Conservation (phyloP, 1,140 invertebrate species). For the Nephotettix cincticeps region DNA sequence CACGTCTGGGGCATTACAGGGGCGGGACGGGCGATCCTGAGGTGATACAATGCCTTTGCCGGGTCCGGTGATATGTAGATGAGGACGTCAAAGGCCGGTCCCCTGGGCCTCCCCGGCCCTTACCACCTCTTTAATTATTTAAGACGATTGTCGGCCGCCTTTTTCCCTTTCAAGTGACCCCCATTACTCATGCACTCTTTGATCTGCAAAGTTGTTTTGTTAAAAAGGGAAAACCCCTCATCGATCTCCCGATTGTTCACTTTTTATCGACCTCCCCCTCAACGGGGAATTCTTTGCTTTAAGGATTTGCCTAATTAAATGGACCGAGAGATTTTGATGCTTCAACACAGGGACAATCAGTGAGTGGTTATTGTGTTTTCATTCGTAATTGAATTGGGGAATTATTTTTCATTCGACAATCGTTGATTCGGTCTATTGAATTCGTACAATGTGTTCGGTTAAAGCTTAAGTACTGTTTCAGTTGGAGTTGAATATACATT, state of each 20-base stretch:
- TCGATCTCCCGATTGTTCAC: conserved; percentile 16
- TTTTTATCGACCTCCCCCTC: conserved; percentile 10
- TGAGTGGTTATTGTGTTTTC: too few species aligned
- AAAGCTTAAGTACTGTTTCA: too few species aligned
- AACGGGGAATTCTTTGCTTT: neutral
- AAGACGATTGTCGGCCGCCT: conserved; percentile 16
- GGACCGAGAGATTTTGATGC: too few species aligned
- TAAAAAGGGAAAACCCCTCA: conserved; percentile 7
- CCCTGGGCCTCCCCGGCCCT: neutral
- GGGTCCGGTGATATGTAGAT: conserved; percentile 5
- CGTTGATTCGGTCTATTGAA: too few species aligned
- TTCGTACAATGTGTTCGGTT: too few species aligned
- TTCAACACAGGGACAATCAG: too few species aligned
- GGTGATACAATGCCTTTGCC: neutral
- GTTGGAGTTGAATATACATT: too few species aligned
- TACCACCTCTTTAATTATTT: conserved; percentile 23
- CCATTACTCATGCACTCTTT: conserved; percentile 17
- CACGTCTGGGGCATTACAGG: too few species aligned
- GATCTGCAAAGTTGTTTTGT: conserved; percentile 4
- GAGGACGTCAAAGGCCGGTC: conserved; percentile 5
- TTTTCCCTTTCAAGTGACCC: conserved; percentile 12
- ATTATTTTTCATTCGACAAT: too few species aligned
- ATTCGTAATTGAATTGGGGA: too few species aligned
- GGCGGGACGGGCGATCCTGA: neutral
- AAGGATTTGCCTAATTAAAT: neutral